These are phyloP conservation scores for Carterocephalus palaemon DNA, from an alignment of 2,888 invertebrate genomes.

Conservation along the genomic window DNA sequence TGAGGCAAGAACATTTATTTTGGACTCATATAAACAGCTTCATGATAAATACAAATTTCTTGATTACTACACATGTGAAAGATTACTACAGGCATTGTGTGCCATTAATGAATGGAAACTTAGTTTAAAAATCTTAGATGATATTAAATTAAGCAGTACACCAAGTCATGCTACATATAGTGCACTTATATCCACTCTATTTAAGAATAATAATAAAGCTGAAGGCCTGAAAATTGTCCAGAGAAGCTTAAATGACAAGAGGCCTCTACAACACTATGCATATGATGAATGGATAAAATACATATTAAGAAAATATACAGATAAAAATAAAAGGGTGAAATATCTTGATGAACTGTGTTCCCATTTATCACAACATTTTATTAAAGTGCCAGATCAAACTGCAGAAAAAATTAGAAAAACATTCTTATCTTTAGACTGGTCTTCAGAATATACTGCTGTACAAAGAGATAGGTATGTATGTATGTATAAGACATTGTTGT, in stretches of 20 bases:
- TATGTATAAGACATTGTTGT: conserved; percentile 1
- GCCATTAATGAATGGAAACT: conserved; percentile 82
- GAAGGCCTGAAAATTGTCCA: conserved; percentile 81
- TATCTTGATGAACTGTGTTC: conserved; percentile 78
- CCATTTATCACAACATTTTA: conserved; percentile 74
- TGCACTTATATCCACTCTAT: conserved; percentile 78
- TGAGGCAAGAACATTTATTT: conserved; percentile 75
- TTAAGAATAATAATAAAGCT: conserved; percentile 74
- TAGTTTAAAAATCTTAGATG: conserved; percentile 78
- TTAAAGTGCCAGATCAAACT: conserved; percentile 44
- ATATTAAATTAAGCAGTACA: conserved; percentile 68
- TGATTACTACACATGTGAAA: conserved; percentile 80
- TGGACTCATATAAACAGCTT: conserved; percentile 68
- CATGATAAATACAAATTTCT: conserved; percentile 76
- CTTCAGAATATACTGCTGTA: conserved; percentile 49
- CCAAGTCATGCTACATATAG: conserved; percentile 74
- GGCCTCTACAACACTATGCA: conserved; percentile 64
- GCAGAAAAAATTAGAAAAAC: conserved; percentile 49
- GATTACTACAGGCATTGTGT: conserved; percentile 81
- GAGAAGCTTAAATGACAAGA: conserved; percentile 66
- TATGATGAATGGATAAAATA: conserved; percentile 76
- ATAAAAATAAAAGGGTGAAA: conserved; percentile 47
- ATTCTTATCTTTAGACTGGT: conserved; percentile 52
- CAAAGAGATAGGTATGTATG: conserved; percentile 50
- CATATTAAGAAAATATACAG: conserved; percentile 58